Base-by-base conservation (phyloP, 1,140 invertebrate species). In the Drosophila carrolli region DNA sequence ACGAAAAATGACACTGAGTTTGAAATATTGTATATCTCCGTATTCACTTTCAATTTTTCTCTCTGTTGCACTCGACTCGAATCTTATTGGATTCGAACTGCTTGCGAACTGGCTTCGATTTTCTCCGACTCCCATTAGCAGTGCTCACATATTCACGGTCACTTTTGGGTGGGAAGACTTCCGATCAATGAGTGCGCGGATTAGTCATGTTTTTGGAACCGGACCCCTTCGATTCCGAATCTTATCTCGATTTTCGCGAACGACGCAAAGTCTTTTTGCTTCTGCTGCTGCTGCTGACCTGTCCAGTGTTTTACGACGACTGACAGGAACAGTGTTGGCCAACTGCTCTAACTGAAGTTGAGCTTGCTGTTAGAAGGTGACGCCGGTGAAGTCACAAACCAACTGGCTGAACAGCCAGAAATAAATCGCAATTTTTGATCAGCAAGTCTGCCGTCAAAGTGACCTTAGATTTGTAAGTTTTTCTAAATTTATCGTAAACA, bases 241-340 rank as follows among this genome's bases (percentile, higher is more conserved):
- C 38, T 63, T 63, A 63, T 63, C 60, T 63, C 11, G 58, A 60
- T 60, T 63, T 63, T 63, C 16, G 59, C 59, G 27, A 14, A 62
- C 59, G 54, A 57, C 40, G 55, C 50, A 61, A 40, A 55, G 27
- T 29, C n/a, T 50, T 50, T 11, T 9, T 47, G 19, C 48, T 19
- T 51, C 11, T 51, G 29, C 37, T 38, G 14, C 16, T 62, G 37
- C 59, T 60, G 60, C 14, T 62, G 60, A 53, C 50, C 54, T 14
- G 56, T 10, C 29, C 19, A 46, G 56, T 60, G 61, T 44, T 61
- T 19, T 7, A n/a, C 14, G 32, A 40, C 27, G 54, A 60, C 38
- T 63, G 27, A 5, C 8, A 4, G 1, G 3, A 5, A 13, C 6
- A 63, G 55, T 60, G 29, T 5, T 62, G 14, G 2, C 0, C 14